Evolutionary conservation across 2,113 vertebrate genomes (phyloP).

Genomic region (Mobula birostris): DNA sequence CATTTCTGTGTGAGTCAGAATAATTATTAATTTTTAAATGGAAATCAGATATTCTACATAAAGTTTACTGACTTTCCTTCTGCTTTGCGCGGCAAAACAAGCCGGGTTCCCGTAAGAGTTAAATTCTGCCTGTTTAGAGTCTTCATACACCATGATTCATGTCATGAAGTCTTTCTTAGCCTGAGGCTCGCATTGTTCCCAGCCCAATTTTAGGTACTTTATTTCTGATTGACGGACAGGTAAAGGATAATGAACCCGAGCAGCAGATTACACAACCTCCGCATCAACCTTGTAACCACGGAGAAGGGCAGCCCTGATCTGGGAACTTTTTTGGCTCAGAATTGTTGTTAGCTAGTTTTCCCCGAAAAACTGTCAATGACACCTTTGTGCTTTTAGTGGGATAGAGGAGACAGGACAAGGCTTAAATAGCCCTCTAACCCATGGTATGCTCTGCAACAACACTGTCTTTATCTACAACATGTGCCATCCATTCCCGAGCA

Average conservation of each 20-base stretch:
- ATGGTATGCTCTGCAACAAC: background rate
- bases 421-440: background rate
- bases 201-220: constrained; percentile 33
- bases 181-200: constrained; percentile 19
- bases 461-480: background rate
- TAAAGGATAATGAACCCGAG: constrained; percentile 23
- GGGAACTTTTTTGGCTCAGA: background rate
- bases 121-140: background rate
- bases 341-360: background rate
- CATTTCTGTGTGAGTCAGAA: background rate
- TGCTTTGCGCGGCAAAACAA: background rate
- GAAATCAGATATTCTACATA: background rate
- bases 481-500: background rate
- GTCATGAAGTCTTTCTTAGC: constrained; percentile 25
- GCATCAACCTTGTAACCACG: background rate
- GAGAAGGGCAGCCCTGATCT: background rate
- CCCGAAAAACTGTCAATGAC: too few relatives aligned
- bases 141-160: background rate
- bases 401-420: too few relatives aligned
- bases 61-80: background rate
- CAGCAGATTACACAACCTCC: constrained; percentile 1
- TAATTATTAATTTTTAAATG: background rate
- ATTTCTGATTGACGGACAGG: constrained; percentile 28
- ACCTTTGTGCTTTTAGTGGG: background rate
- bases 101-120: background rate